Conservation (phyloP, 2,888 invertebrate genomes). For the Eupithecia subfuscata region DNA sequence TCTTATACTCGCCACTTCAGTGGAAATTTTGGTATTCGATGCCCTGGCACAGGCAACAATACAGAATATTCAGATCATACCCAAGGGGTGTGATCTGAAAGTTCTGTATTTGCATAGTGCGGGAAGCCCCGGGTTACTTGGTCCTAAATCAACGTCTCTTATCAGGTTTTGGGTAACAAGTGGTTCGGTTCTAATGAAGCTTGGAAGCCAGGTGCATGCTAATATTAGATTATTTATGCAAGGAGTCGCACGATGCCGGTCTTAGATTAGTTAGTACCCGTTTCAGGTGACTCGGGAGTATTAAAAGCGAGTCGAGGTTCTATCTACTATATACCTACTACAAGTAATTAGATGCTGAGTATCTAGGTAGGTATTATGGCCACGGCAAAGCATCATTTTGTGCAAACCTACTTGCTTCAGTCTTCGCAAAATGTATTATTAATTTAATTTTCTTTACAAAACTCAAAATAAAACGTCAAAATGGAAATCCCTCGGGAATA, state of each 20-base stretch:
- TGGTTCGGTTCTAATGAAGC: conserved; percentile 29
- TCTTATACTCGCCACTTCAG: background rate
- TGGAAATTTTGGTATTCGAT: background rate
- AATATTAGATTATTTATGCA: conserved; percentile 24
- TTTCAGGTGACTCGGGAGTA: background rate
- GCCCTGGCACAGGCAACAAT: background rate
- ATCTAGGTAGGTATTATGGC: too few relatives aligned
- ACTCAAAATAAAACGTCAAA: too few relatives aligned
- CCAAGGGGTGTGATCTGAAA: background rate
- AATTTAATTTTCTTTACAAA: too few relatives aligned
- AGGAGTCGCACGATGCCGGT: background rate
- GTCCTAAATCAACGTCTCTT: conserved; percentile 30
- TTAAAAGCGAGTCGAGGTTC: background rate
- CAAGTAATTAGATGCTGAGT: too few relatives aligned
- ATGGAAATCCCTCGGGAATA: too few relatives aligned
- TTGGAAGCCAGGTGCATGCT: conserved; percentile 26
- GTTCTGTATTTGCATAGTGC: conserved; percentile 19
- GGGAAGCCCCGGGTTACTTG: conserved; percentile 7
- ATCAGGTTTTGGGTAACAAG: conserved; percentile 30
- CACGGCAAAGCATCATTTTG: too few relatives aligned
- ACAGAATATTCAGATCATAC: too few relatives aligned
- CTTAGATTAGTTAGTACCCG: background rate
- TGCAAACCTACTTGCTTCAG: too few relatives aligned
- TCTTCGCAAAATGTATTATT: too few relatives aligned
- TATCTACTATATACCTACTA: background rate